A percentile compares a stretch with the other conserved stretches of the same genome.
Conservation (phyloP, 2,797 vertebrate genomes). For the Caiman crocodilus region DNA sequence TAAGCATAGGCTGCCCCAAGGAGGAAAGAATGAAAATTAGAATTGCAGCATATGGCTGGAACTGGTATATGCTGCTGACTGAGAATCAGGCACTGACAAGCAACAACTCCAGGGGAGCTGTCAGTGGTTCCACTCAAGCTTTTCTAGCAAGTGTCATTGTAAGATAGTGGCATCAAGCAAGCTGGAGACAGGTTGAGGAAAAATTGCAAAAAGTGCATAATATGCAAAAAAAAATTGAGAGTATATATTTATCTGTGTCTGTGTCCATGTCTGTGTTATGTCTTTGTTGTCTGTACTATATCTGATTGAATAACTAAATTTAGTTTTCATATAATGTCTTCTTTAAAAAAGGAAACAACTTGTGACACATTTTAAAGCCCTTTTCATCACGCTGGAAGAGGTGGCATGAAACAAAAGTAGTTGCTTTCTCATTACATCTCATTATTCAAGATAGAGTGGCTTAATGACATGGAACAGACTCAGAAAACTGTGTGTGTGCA, state of each 20-base stretch:
- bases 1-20: constrained; percentile 22
- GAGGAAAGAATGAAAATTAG: constrained; percentile 39
- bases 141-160: constrained; percentile 34
- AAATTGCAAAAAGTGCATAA: background rate
- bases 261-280: background rate
- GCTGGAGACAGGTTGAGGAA: background rate
- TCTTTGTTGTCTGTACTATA: background rate
- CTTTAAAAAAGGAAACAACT: background rate
- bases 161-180: constrained; percentile 32
- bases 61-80: background rate
- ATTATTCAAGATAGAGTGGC: background rate
- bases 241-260: rapidly evolving
- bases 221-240: too few relatives aligned
- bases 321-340: background rate
- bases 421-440: background rate
- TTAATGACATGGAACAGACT: rapidly evolving
- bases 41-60: background rate
- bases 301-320: background rate
- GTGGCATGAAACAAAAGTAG: background rate
- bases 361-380: background rate
- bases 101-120: constrained; percentile 1
- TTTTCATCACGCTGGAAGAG: background rate
- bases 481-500: rapidly evolving
- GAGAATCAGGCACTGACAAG: constrained; percentile 23
- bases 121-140: background rate